Evolutionary conservation across 2,797 vertebrate species (phyloP), one percentile per base, ranked within the genome.

Genomic region (Sebastes nivosus): DNA sequence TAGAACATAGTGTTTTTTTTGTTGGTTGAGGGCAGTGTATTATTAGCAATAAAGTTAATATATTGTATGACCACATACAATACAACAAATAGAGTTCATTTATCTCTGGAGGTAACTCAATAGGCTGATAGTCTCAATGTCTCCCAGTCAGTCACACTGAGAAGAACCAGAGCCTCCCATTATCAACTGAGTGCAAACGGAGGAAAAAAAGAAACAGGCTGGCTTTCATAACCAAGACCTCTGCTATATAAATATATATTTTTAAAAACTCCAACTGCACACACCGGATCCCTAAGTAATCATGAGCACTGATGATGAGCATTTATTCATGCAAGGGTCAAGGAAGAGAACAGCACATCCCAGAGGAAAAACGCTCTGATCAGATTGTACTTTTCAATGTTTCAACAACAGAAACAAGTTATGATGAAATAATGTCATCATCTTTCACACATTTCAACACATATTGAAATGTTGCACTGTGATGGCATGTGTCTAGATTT

Each of bases 141-240:
- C n/a, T n/a, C n/a, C n/a, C n/a, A n/a, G n/a, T n/a, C n/a, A n/a
- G n/a, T n/a, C n/a, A n/a, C n/a, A n/a, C 29, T 74, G 80, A 91
- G 61, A 55, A 72, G 22, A 83, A 69, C 59, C 89, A 89, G 85
- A 90, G 38, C n/a, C 54, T 46, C 4, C 20, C 8, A 22, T 68
- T 66, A 36, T 79, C 46, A 60, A 79, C 64, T 10, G 59, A 73
- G 34, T 66, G 55, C 52, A 71, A 77, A 75, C 34, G 57, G 29
- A 75, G n/a, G 5, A 18, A n/a, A 52, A n/a, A 67, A 63, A 14
- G 13, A 70, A n/a, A 63, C 32, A 68, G 13, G 2, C 7, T 55
- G n/a, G 16, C 24, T 58, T 61, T 22, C 9, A 22, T 67, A 4
- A 69, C n/a, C 10, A 30, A 36, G 36, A 52, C 27, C 29, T 13